These are phyloP conservation scores for Myotis davidii DNA, from an alignment of 2,113 vertebrate species.

Conservation along the genomic window DNA sequence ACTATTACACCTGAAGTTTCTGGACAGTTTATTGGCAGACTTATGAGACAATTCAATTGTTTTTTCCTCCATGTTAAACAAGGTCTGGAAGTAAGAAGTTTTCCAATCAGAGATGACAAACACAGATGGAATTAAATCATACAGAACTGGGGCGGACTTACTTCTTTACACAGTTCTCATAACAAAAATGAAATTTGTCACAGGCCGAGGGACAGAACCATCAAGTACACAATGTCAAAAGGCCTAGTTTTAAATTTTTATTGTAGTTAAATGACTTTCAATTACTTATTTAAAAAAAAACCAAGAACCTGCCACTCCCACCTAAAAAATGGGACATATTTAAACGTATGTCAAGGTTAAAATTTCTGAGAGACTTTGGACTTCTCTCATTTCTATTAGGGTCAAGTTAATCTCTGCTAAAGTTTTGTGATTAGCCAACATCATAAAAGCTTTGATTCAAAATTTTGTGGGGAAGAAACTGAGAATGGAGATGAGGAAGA, in stretches of 20 bases:
- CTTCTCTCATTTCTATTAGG: conserved; percentile 78
- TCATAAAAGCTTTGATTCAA: conserved; percentile 60
- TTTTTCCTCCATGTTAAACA: conserved; percentile 62
- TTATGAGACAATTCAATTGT: conserved; percentile 1
- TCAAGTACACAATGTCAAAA: conserved; percentile 85
- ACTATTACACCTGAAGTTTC: conserved; percentile 63
- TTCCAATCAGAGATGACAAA: conserved; percentile 82
- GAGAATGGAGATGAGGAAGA: conserved; percentile 43
- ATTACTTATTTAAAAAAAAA: conserved; percentile 80
- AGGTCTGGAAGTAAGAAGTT: conserved; percentile 64
- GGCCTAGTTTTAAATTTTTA: conserved; percentile 84
- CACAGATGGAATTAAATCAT: conserved; percentile 81
- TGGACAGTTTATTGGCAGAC: conserved; percentile 66
- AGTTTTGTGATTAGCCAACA: conserved; percentile 77
- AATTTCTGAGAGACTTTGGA: conserved; percentile 63
- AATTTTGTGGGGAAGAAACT: conserved; percentile 59
- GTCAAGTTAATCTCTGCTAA: conserved; percentile 78
- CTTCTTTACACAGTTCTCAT: conserved; percentile 85
- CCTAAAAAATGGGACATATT: conserved; percentile 66
- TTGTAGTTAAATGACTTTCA: conserved; percentile 85
- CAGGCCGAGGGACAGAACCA: conserved; percentile 86
- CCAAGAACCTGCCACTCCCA: conserved; percentile 66
- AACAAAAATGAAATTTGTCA: conserved; percentile 87
- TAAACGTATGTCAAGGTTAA: conserved; percentile 79
- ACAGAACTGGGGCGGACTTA: conserved; percentile 84